Base-by-base conservation (phyloP, 1,140 invertebrate genomes). In the Ylistrum balloti region DNA sequence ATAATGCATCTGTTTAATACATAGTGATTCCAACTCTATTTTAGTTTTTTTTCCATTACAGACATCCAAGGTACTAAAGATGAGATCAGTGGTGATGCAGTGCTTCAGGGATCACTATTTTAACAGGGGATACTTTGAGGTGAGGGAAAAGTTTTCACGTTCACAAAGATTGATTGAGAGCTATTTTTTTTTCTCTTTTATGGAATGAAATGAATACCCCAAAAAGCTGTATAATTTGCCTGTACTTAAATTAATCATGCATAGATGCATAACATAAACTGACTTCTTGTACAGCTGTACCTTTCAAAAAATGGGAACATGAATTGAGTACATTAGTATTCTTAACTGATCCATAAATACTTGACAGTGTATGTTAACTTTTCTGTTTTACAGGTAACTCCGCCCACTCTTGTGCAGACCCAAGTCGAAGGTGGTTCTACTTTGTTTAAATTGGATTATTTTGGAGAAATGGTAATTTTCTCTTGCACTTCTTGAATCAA, bases 371-470 rank as follows among this genome's bases (percentile, higher is more conserved):
- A 38, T 38, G 35, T 38, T 38, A 13, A 38, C 35, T 38, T 45
- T 45, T 0, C 90, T 22, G 56, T 86, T 74, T 86, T 93, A 15
- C 88, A 95, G 97, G 97, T 99, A 32, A 98, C 98, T n/a, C 99
- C 99, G 32, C 99, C 99, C 32, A 99, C 99, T 5, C 96, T 99
- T 33, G 99, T 99, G 10, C 97, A 97, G 94, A 97, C 97, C 28
- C 97, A 99, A 97, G 98, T 99, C 3, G 99, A 99, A 97, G 99
- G 99, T 88, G 99, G 99, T 35, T 98, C 99, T 0, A 99, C 99
- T 7, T 97, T 99, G 13, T 99, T 99, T 96, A 99, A 98, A 96
- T 96, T 99, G 22, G 97, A 99, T 96, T 99, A 98, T 95, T 99
- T 99, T 96, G 98, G 98, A 97, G 98, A 97, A 97, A 96, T 96